Percentiles rank a stretch among this genome's conserved stretches.
Evolutionary conservation across 2,888 invertebrate genomes (phyloP).

Genomic region (Chymomyza fuscimana): DNA sequence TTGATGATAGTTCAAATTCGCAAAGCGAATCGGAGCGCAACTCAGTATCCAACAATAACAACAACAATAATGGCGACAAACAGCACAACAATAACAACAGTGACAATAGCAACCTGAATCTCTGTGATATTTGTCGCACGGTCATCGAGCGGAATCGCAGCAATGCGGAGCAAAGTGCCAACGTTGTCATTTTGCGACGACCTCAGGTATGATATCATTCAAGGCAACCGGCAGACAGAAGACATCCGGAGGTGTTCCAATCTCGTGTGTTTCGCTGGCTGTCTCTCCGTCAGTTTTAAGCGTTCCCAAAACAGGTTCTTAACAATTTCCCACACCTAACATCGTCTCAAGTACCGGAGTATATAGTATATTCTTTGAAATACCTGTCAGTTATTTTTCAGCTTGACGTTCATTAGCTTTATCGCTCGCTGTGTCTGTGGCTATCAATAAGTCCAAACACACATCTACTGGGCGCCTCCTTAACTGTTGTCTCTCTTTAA

Average conservation of each 20-base stretch:
- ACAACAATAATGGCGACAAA: constrained; percentile 31
- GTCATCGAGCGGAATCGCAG: constrained; percentile 75
- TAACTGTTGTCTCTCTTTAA: constrained; percentile 34
- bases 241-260: neutral
- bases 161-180: constrained; percentile 67
- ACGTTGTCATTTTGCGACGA: constrained; percentile 46
- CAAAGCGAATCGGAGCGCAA: constrained; percentile 76
- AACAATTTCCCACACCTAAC: constrained; percentile 49
- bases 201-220: constrained; percentile 40
- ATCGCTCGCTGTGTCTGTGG: constrained; percentile 4
- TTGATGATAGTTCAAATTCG: constrained; percentile 78
- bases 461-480: neutral
- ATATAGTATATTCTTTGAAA: neutral
- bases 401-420: constrained; percentile 56
- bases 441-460: constrained; percentile 41
- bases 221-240: neutral
- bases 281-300: neutral
- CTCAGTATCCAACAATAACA: constrained; percentile 47
- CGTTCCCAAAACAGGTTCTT: constrained; percentile 21
- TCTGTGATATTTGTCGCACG: constrained; percentile 75
- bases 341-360: neutral
- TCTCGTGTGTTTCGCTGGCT: constrained; percentile 1
- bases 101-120: constrained; percentile 42
- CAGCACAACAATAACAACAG: constrained; percentile 22
- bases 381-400: constrained; percentile 43